phyloP scores from a whole-genome alignment of 2,888 invertebrate genomes.

The Volucella inanis region DNA sequence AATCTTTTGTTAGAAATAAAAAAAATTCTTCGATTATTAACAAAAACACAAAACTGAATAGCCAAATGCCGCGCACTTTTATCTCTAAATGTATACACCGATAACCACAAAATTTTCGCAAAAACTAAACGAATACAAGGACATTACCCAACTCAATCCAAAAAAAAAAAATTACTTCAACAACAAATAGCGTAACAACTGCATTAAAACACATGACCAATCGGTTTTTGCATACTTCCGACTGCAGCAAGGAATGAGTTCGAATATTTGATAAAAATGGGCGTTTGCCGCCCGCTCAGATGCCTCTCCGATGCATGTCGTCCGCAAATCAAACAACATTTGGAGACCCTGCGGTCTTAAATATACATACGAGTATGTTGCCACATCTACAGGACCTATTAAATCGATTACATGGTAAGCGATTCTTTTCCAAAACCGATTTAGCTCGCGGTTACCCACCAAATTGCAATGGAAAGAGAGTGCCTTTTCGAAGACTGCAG shows the following conservation, averaged over 20 bases:
- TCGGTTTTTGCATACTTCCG: background rate
- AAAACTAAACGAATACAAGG: too few species aligned
- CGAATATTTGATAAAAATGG: background rate
- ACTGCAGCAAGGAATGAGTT: background rate
- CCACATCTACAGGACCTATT: slow-evolving; percentile 6
- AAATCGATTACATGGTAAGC: background rate
- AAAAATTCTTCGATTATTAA: background rate
- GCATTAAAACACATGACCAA: background rate
- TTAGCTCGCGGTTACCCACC: background rate
- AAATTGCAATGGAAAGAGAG: background rate
- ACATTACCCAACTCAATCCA: too few species aligned
- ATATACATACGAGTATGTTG: too few species aligned
- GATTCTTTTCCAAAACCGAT: background rate
- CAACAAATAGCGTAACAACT: background rate
- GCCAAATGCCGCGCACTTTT: background rate
- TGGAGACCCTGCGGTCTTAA: slow-evolving; percentile 3
- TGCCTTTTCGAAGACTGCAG: background rate
- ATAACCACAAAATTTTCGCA: too few species aligned
- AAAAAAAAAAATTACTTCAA: background rate
- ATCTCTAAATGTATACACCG: too few species aligned
- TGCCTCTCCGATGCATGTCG: background rate
- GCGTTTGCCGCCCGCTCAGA: background rate
- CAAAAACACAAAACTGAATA: background rate
- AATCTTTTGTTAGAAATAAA: background rate
- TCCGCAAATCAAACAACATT: background rate